Conservation (phyloP, 2,797 vertebrate genomes). For the Sebastes cheni region DNA sequence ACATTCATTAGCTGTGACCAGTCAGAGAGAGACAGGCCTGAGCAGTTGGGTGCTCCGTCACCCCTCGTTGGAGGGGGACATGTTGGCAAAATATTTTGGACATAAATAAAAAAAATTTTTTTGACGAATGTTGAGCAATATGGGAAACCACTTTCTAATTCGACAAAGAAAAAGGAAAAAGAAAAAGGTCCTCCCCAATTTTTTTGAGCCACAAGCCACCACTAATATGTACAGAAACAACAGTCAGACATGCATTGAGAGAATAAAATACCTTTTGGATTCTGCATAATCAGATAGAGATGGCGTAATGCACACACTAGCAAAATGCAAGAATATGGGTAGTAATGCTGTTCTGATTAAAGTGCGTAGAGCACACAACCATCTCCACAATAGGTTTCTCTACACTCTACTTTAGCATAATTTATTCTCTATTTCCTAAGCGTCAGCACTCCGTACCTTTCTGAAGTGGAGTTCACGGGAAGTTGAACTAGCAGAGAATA, state of each 20-base stretch:
- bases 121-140: too few relatives aligned
- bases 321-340: background rate
- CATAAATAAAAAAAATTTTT: accelerated
- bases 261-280: background rate
- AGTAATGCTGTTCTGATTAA: background rate
- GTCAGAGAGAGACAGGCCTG: background rate
- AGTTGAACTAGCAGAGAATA: slow-evolving; percentile 39
- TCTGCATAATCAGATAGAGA: background rate
- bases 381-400: background rate
- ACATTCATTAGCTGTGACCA: background rate
- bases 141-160: accelerated
- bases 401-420: slow-evolving; percentile 11
- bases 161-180: too few relatives aligned
- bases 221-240: too few relatives aligned
- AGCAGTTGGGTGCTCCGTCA: too few relatives aligned
- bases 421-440: slow-evolving; percentile 28
- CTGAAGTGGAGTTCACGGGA: slow-evolving; percentile 48
- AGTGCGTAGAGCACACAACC: background rate
- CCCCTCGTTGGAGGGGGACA: too few relatives aligned
- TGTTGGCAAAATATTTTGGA: too few relatives aligned
- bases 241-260: background rate
- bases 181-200: too few relatives aligned
- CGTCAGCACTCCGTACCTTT: slow-evolving; percentile 40
- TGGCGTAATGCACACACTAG: background rate
- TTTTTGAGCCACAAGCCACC: too few relatives aligned